phyloP scores from a whole-genome alignment of 1,140 invertebrate species.

The Brachionus sp. region DNA sequence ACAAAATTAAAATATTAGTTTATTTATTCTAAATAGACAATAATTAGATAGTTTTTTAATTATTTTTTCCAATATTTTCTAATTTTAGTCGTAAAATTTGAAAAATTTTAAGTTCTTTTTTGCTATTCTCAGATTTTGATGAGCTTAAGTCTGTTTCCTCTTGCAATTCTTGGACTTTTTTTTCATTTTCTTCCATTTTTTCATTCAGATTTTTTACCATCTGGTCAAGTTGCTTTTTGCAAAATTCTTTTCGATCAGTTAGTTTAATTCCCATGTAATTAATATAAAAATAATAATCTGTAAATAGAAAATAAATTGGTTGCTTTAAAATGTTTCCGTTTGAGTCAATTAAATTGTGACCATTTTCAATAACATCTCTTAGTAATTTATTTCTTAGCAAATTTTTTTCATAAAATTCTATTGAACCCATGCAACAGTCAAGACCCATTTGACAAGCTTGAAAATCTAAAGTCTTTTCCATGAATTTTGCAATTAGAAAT shows the following conservation, averaged over 20 bases:
- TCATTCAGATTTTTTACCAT: conserved; percentile 6
- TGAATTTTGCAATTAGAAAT: neutral
- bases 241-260: neutral
- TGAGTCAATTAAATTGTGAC: neutral
- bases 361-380: neutral
- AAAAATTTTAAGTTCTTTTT: neutral
- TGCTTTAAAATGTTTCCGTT: conserved; percentile 8
- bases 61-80: neutral
- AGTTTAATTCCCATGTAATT: conserved; percentile 2
- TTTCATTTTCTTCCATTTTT: neutral
- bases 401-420: conserved; percentile 31
- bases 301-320: neutral
- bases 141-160: neutral
- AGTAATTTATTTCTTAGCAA: conserved; percentile 19
- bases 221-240: neutral
- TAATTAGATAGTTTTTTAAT: no score
- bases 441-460: conserved; percentile 30
- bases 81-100: neutral
- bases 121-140: neutral
- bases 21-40: neutral
- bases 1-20: neutral
- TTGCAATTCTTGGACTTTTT: neutral
- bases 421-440: conserved; percentile 34
- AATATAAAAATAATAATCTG: conserved; percentile 5
- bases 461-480: neutral